Base-by-base conservation (phyloP, 1,140 invertebrate genomes). In the Drosophila littoralis region DNA sequence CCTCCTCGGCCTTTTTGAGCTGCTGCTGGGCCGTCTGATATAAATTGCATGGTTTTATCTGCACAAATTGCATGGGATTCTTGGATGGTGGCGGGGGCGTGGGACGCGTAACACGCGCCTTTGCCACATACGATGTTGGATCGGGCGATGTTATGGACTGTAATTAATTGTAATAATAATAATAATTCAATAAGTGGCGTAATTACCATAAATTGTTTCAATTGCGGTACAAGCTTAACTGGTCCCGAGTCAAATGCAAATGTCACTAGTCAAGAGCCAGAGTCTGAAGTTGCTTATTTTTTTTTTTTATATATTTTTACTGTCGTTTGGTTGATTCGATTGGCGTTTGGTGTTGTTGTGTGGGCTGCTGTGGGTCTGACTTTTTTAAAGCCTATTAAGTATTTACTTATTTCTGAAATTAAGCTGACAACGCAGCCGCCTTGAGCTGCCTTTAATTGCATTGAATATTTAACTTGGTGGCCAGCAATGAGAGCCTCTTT, bases 61-160 rank as follows among this genome's bases (percentile, higher is more conserved):
- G 96, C 61, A 98, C 95, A 93, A 98, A 98, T 94, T 98, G 97
- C 81, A 98, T 93, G 42, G 97, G 97, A 93, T 98, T 97, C 57
- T 94, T 95, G 1, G 96, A 96, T 66, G 96, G 96, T 90, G 96
- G 96, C 54, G 96, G 95, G 40, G 96, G 95, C 43, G 94, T 94
- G 90, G 93, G 93, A 13, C 92, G 93, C 55, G 93, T 94, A 51
- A 93, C 93, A 68, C 93, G 92, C 36, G 75, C 91, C 71, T 92
- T 92, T 42, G 91, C 61, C 76, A 92, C 90, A 81, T 92, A 92
- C 45, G 90, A 61, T 65, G 90, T 92, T 55, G 90, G 90, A 85
- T 92, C 92, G 15, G 83, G 85, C 64, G 92, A 85, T 75, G 79
- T 92, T 79, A 86, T 85, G 65, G 81, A 67, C 88, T 91, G 77